A percentile compares a stretch with the other conserved stretches of the same genome.
Evolutionary conservation across 2,797 vertebrate species (phyloP).

Genomic region (Harpagifer antarcticus): DNA sequence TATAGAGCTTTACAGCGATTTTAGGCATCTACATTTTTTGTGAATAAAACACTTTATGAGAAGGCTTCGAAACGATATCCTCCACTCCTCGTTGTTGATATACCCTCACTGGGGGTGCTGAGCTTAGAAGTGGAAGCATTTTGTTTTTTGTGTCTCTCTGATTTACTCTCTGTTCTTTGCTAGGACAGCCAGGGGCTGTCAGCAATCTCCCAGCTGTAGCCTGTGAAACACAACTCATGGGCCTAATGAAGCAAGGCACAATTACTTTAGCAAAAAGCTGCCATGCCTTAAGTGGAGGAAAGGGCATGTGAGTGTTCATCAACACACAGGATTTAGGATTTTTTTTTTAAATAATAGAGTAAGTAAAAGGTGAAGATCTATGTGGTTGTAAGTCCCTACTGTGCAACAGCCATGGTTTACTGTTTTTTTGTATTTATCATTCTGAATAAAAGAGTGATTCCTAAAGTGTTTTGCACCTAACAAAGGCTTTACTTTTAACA

Average conservation of each 20-base stretch:
- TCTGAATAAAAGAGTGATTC: background rate
- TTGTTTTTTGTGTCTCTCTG: conserved; percentile 66
- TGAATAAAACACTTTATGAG: conserved; percentile 21
- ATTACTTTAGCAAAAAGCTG: conserved; percentile 76
- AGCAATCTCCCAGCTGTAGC: conserved; percentile 79
- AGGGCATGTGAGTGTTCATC: conserved; percentile 57
- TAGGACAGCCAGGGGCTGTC: conserved; percentile 76
- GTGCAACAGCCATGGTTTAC: background rate
- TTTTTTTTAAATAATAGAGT: conserved; percentile 1
- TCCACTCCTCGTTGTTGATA: conserved; percentile 45
- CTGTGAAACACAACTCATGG: conserved; percentile 78
- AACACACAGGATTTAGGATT: conserved; percentile 38
- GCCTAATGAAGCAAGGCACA: conserved; percentile 81
- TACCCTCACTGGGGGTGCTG: conserved; percentile 49
- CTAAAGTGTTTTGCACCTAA: background rate
- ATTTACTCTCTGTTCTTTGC: conserved; percentile 67
- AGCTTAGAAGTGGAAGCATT: conserved; percentile 60
- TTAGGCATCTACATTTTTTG: conserved; percentile 8
- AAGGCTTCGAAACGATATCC: conserved; percentile 2
- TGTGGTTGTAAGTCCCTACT: conserved; percentile 10
- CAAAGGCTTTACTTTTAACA: background rate
- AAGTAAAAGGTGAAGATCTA: conserved; percentile 20
- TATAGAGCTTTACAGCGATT: conserved; percentile 8
- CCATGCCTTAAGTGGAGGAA: conserved; percentile 50
- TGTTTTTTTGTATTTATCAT: background rate